A percentile compares a stretch with the other conserved stretches of the same genome.
Evolutionary conservation across 1,140 invertebrate species (phyloP).

Genomic region (Cyclargus thomasi): DNA sequence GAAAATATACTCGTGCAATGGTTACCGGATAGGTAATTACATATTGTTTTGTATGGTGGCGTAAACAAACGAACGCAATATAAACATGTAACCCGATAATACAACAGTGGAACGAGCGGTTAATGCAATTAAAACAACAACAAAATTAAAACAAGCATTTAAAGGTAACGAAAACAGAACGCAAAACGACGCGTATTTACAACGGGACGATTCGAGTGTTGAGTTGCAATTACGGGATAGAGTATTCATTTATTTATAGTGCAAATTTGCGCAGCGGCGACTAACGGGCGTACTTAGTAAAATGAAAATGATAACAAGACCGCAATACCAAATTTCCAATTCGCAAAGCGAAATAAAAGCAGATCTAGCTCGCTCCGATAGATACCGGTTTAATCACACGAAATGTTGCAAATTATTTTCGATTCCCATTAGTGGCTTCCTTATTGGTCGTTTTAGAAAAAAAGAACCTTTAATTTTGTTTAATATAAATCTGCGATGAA

Average conservation of each 20-base stretch:
- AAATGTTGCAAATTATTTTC: slow-evolving; percentile 6
- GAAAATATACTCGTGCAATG: neutral
- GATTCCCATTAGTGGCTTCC: neutral
- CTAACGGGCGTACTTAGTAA: slow-evolving; percentile 31
- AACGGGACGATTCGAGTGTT: slow-evolving; percentile 17
- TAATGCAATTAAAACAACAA: slow-evolving; percentile 14
- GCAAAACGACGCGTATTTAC: slow-evolving; percentile 2
- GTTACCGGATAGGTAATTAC: neutral
- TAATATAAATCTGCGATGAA: no score
- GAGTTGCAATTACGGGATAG: slow-evolving; percentile 18
- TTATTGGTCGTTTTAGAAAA: neutral
- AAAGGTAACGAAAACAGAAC: slow-evolving; percentile 18
- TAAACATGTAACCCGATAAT: neutral
- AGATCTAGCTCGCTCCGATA: slow-evolving; percentile 4
- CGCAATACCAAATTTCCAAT: slow-evolving; percentile 33
- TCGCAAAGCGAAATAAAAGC: slow-evolving; percentile 23
- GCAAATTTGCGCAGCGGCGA: slow-evolving; percentile 7
- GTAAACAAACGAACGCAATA: neutral
- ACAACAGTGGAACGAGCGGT: neutral
- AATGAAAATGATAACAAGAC: slow-evolving; percentile 37
- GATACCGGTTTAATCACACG: slow-evolving; percentile 17
- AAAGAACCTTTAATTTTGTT: neutral
- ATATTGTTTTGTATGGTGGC: neutral
- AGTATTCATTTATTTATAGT: slow-evolving; percentile 23
- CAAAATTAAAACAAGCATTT: slow-evolving; percentile 25